A percentile compares a stretch with the other conserved stretches of the same genome.
Evolutionary conservation across 1,140 invertebrate genomes (phyloP).

Genomic region (Bombus pascuorum): DNA sequence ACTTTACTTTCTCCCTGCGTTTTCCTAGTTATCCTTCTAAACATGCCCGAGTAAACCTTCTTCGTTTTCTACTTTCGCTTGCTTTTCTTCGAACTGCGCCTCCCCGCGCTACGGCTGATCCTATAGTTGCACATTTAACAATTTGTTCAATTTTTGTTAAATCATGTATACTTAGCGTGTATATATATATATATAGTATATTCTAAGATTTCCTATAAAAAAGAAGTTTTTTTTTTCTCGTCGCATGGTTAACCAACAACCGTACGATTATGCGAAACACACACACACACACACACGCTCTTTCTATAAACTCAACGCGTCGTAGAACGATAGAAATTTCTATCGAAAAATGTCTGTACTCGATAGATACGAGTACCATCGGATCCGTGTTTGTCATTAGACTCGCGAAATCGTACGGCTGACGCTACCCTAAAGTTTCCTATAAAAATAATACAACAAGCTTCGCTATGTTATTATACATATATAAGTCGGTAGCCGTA

Average conservation of each 20-base stretch:
- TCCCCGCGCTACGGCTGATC: constrained; percentile 11
- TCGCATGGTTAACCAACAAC: constrained; percentile 12
- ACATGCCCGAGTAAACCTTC: constrained; percentile 22
- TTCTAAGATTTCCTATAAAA: constrained; percentile 46
- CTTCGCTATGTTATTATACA: constrained; percentile 31
- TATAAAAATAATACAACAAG: constrained; percentile 55
- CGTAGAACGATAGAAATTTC: neutral
- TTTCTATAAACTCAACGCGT: neutral
- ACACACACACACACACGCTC: no score
- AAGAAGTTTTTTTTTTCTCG: constrained; percentile 14
- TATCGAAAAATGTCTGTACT: neutral
- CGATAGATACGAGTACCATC: neutral
- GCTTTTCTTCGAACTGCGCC: constrained; percentile 28
- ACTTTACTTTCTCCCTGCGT: constrained; percentile 23
- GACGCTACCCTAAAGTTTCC: constrained; percentile 39
- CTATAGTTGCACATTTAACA: constrained; percentile 57
- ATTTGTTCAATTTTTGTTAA: constrained; percentile 47
- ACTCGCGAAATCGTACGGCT: constrained; percentile 30
- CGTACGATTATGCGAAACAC: constrained; percentile 3
- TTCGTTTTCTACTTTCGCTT: constrained; percentile 42
- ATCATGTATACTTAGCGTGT: constrained; percentile 17
- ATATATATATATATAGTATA: constrained; percentile 8
- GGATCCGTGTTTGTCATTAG: neutral
- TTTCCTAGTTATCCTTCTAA: constrained; percentile 49
- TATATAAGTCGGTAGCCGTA: constrained; percentile 22